Evolutionary conservation across 2,888 invertebrate genomes (phyloP), one percentile per base, ranked within the genome.

Genomic region (Drosophila meridionalis): DNA sequence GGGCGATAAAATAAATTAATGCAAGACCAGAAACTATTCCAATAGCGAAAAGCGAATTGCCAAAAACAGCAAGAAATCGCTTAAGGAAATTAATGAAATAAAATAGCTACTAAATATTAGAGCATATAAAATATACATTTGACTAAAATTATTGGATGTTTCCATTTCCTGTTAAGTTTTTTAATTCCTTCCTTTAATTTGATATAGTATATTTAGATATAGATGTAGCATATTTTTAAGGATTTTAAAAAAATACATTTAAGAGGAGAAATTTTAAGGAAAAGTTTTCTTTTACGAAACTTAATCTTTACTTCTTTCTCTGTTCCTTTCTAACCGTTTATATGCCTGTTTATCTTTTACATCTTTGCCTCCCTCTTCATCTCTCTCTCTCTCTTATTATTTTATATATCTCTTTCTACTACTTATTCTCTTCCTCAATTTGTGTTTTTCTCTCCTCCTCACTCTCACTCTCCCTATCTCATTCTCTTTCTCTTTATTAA

Each of bases 41-140:
- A 38, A 26, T 38, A 38, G 38, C 43, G 43, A 5, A 34, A 36
- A 56, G 9, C 40, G 42, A 7, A 20, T 32, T 30, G n/a, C 40
- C n/a, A 30, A 30, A 32, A 34, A 14, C 43, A 40, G n/a, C 45
- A 14, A 45, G 26, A 43, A 45, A 45, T 26, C 58, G 58, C 42
- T 58, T 58, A 36, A 45, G 75, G 75, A 79, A 80, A 78, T 80
- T 75, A 78, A 78, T 79, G 80, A 70, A 63, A 66, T 58, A 36
- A 56, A 56, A n/a, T n/a, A 32, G n/a, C 40, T 4, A 55, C 38
- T 2, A 28, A 38, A 55, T 38, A 38, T 12, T 4, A 6, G 28
- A 28, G 20, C 6, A 8, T 8, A 55, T 55, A 28, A 28, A 36
- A 20, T 12, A 8, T 28, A 26, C 38, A 20, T 36, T n/a, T 32